These are phyloP conservation scores for Sorex maritimensis DNA, from an alignment of 2,797 vertebrate genomes.

Conservation along the genomic window DNA sequence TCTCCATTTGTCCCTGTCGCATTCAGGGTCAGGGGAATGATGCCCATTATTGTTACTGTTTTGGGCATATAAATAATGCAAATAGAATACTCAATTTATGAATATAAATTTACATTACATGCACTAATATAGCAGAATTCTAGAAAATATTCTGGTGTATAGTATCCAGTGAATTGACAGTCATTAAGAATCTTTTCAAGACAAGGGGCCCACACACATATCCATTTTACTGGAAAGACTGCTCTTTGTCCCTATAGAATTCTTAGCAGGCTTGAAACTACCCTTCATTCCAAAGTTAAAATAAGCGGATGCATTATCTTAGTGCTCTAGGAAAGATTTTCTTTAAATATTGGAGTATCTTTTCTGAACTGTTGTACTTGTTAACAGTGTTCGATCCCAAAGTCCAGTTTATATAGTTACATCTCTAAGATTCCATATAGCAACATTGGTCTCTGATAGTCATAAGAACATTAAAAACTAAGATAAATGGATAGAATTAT, in stretches of 20 bases:
- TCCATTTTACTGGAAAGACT: not conserved
- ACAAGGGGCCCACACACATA: not conserved
- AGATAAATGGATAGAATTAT: not conserved
- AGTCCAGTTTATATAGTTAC: not conserved
- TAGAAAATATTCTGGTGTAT: not conserved
- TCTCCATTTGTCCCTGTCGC: no score
- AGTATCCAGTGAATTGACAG: not conserved
- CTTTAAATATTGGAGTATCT: not conserved
- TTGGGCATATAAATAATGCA: not conserved
- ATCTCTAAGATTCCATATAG: not conserved
- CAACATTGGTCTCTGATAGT: not conserved
- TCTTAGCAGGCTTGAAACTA: not conserved
- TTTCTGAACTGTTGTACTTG: not conserved
- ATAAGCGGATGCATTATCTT: not conserved
- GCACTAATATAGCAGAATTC: not conserved
- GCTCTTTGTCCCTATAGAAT: not conserved
- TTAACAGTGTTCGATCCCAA: not conserved
- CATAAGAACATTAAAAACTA: not conserved
- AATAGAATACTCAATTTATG: not conserved
- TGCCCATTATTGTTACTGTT: not conserved
- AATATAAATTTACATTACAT: not conserved
- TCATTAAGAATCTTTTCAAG: not conserved
- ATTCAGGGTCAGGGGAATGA: no score
- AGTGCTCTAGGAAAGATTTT: not conserved
- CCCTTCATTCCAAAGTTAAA: constrained; percentile 17